Evolutionary conservation across 2,888 invertebrate genomes (phyloP).

Genomic region (Agrotis exclamationis): DNA sequence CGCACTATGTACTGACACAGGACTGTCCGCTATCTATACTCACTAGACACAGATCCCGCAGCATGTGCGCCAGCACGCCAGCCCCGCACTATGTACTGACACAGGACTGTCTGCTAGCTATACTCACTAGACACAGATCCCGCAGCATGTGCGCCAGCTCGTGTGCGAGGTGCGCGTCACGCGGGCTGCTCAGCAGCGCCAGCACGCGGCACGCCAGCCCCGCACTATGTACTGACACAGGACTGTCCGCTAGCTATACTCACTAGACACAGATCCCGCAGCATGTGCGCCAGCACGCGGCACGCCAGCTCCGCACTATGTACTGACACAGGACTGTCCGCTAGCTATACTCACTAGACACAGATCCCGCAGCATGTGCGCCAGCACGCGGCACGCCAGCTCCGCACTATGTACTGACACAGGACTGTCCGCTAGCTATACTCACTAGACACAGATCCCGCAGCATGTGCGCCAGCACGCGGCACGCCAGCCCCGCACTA

Average conservation of each 20-base stretch:
- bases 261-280: constrained; percentile 78
- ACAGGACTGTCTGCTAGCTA: not conserved
- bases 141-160: constrained; percentile 78
- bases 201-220: constrained; percentile 84
- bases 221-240: constrained; percentile 79
- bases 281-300: constrained; percentile 78
- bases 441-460: constrained; percentile 77
- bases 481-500: constrained; percentile 63
- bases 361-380: constrained; percentile 76
- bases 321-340: too few species aligned
- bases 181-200: constrained; percentile 84
- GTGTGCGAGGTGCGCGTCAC: constrained; percentile 78
- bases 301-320: constrained; percentile 54
- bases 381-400: constrained; percentile 76
- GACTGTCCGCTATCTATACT: constrained; percentile 34
- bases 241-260: constrained; percentile 82
- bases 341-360: constrained; percentile 70
- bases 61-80: constrained; percentile 75
- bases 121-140: constrained; percentile 75
- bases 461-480: constrained; percentile 78
- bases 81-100: too few species aligned
- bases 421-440: not conserved
- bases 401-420: too few species aligned
- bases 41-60: constrained; percentile 78
- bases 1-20: too few species aligned